A percentile compares a stretch with the other conserved stretches of the same genome.
Evolutionary conservation across 2,797 vertebrate species (phyloP).

Genomic region (Mormyrus proboscirostris): DNA sequence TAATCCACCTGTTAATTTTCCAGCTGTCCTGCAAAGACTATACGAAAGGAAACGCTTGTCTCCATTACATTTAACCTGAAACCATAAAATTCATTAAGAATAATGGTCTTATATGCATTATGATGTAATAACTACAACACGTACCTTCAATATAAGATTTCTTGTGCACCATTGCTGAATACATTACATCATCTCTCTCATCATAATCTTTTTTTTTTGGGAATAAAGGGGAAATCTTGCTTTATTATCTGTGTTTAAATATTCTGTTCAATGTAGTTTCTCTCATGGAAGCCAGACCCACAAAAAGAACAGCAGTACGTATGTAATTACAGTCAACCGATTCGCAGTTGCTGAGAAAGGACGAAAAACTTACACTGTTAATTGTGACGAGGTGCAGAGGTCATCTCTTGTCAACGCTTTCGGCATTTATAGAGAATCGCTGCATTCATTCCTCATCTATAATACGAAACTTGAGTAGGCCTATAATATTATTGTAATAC

Average conservation of each 20-base stretch:
- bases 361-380: background rate
- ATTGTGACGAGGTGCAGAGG: background rate
- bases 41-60: background rate
- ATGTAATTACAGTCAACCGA: slow-evolving; percentile 1
- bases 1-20: background rate
- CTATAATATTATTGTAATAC: slow-evolving; percentile 11
- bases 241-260: background rate
- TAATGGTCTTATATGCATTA: background rate
- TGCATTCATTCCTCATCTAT: slow-evolving; percentile 9
- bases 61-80: background rate
- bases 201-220: background rate
- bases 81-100: background rate
- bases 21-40: background rate
- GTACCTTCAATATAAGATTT: background rate
- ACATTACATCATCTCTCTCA: background rate
- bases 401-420: background rate
- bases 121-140: background rate
- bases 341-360: background rate
- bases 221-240: background rate
- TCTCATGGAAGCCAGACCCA: background rate
- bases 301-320: background rate
- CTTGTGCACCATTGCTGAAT: background rate
- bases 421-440: background rate
- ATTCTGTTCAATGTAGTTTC: background rate
- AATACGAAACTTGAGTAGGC: background rate